These are phyloP conservation scores for Glaucidium brasilianum DNA, from an alignment of 2,113 vertebrate genomes.

Conservation along the genomic window DNA sequence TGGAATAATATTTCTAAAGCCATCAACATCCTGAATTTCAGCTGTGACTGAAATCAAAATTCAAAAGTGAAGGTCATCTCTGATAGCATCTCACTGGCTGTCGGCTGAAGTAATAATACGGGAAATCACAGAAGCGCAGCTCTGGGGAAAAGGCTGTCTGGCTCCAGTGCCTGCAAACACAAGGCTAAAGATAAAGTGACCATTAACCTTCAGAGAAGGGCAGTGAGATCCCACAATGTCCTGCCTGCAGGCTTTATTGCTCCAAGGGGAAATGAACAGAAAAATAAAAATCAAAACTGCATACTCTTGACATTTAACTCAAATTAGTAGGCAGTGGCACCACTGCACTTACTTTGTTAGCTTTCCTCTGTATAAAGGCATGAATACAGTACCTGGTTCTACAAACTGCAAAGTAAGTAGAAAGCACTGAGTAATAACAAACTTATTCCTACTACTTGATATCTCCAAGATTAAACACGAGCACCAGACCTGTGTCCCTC, in stretches of 20 bases:
- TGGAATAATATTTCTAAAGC: conserved; percentile 38
- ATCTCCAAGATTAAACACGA: not conserved
- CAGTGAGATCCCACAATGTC: conserved; percentile 17
- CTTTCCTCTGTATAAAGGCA: not conserved
- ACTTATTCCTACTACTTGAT: not conserved
- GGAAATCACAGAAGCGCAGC: not conserved
- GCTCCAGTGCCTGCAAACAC: conserved; percentile 19
- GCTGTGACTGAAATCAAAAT: not conserved
- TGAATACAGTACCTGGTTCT: not conserved
- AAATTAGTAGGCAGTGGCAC: not conserved
- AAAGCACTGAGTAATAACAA: not conserved
- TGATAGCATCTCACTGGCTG: not conserved
- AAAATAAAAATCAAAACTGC: conserved; percentile 1
- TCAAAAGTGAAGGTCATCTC: not conserved
- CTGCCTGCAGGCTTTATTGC: not conserved
- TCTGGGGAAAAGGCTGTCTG: conserved; percentile 32
- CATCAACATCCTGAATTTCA: conserved; percentile 27
- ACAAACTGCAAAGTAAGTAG: not conserved
- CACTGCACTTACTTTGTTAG: not conserved
- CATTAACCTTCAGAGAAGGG: conserved; percentile 42
- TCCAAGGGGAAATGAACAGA: conserved; percentile 4
- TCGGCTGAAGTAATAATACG: not conserved
- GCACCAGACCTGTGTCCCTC: not conserved
- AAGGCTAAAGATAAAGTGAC: conserved; percentile 49
- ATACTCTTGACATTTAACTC: not conserved